Evolutionary conservation across 2,888 invertebrate species (phyloP), one percentile per base, ranked within the genome.

Genomic region (Magallana nippona): DNA sequence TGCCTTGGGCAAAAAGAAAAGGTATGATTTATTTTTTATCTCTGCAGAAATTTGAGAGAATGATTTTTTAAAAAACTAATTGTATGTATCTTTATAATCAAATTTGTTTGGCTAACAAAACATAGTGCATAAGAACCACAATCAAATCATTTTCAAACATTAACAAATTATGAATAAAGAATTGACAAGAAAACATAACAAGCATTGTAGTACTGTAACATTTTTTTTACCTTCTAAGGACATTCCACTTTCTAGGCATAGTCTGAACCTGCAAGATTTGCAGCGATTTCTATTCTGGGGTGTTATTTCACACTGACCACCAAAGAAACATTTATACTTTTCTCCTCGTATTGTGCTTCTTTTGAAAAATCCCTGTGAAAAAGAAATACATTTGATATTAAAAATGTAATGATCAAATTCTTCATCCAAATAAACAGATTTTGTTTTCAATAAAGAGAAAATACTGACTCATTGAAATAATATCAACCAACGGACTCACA

Each of bases 201-300:
- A 11, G 10, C 1, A 1, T 8, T 44, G 55, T 44, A 55, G 15
- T 1, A 55, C 17, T 17, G 22, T 78, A n/a, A 5, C 82, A 32
- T 8, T 5, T 44, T 5, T 84, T 87, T 56, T 84, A 94, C 94
- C 93, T 83, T 92, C 92, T 8, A 93, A 87, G 17, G 93, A 92
- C 94, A 94, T 94, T 55, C 94, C 94, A 57, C 87, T 89, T 27
- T 91, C 87, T 22, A 93, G 82, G 83, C 94, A 94, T 81, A 89
- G 81, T 62, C 89, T 88, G 86, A 91, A 94, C 15, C 94, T 89
- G 84, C 94, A 94, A 0, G 93, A 89, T 87, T 94, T 94, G 88
- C 94, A 94, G 22, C 93, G 88, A 83, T 93, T 94, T 3, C 94
- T 86, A 84, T 92, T 94, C 85, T 93, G 91, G 10, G 93, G 93